phyloP scores from a whole-genome alignment of 2,797 vertebrate genomes.

The Aphelocoma californica region DNA sequence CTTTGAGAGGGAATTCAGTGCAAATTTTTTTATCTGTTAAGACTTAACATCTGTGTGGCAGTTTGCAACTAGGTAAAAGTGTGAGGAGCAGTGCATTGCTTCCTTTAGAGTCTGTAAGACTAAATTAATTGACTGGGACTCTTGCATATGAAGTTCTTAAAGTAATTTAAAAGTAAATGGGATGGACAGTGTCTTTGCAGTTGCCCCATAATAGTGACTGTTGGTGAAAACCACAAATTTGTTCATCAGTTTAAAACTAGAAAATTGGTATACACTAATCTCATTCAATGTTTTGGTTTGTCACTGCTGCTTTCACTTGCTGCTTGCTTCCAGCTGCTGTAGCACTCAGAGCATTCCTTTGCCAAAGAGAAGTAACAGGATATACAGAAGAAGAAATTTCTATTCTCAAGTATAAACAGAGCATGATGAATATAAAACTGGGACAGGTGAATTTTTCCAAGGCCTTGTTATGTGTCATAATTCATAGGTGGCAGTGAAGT shows the following conservation, averaged over 20 bases:
- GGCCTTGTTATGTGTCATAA: background rate
- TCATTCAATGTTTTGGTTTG: background rate
- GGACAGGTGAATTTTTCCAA: background rate
- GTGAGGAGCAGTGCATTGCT: background rate
- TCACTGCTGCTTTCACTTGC: background rate
- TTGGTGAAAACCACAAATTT: background rate
- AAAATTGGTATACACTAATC: background rate
- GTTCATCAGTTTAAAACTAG: background rate
- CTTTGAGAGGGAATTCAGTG: background rate
- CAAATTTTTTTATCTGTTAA: background rate
- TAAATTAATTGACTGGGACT: background rate
- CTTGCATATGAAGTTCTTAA: background rate
- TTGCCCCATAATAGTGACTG: background rate
- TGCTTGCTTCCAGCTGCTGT: background rate
- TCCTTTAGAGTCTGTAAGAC: background rate
- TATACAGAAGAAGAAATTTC: background rate
- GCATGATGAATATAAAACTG: fast-evolving
- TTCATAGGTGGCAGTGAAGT: background rate
- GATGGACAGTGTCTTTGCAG: background rate
- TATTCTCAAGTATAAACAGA: background rate
- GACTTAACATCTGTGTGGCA: background rate
- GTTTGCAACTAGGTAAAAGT: background rate
- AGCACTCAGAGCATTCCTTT: background rate
- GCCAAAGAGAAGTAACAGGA: background rate
- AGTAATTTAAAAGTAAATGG: background rate